Conservation (phyloP, 2,888 invertebrate species). For the Philereme transversata region DNA sequence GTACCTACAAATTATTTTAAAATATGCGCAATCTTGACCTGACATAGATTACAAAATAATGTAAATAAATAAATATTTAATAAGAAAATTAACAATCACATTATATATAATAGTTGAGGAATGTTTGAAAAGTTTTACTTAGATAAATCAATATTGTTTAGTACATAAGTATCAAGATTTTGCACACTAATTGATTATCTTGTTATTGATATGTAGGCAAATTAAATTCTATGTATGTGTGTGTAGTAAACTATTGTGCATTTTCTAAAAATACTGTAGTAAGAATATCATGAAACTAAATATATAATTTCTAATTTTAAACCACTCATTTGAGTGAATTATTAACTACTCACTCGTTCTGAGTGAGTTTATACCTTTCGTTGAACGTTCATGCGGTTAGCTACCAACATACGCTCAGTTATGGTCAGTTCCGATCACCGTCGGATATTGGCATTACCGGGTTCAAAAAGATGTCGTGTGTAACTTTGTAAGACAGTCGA, state of each 20-base stretch:
- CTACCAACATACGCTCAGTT: too few species aligned
- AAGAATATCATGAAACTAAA: conserved; percentile 2
- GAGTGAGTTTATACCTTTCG: too few species aligned
- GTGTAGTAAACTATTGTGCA: background rate
- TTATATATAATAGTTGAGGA: background rate
- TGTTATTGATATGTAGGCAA: background rate
- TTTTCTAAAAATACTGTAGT: background rate
- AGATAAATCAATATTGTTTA: background rate
- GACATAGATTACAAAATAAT: background rate
- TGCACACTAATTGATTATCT: too few species aligned
- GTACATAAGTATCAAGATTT: background rate
- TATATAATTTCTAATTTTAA: conserved; percentile 1
- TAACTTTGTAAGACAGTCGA: too few species aligned
- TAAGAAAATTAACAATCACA: background rate
- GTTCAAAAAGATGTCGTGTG: too few species aligned
- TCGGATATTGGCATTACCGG: too few species aligned
- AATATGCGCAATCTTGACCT: conserved; percentile 6
- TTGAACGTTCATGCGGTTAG: too few species aligned
- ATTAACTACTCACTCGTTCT: too few species aligned
- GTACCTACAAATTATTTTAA: background rate
- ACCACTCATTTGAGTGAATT: background rate
- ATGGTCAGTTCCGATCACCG: too few species aligned
- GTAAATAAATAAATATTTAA: background rate
- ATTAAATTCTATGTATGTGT: background rate
- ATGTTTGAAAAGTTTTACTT: background rate